These are phyloP conservation scores for Balaeniceps rex DNA, from an alignment of 2,113 vertebrate species.

Conservation along the genomic window DNA sequence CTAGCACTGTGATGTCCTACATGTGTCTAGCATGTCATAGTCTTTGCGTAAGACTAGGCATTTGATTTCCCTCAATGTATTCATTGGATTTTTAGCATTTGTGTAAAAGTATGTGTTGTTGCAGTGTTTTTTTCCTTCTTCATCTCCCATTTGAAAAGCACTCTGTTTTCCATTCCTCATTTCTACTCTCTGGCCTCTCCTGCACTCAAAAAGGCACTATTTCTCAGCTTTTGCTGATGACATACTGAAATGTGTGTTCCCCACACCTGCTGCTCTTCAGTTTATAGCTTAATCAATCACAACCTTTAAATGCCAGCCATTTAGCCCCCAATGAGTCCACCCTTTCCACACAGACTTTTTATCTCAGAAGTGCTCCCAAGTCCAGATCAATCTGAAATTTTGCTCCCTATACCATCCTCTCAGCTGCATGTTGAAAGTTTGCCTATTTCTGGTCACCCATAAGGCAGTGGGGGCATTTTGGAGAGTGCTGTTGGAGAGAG, in stretches of 20 bases:
- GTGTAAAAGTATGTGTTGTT: neutral
- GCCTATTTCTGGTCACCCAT: neutral
- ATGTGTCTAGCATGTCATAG: neutral
- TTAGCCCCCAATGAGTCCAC: neutral
- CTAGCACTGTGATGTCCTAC: neutral
- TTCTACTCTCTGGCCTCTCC: neutral
- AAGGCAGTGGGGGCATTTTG: neutral
- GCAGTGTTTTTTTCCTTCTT: neutral
- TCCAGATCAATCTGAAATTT: neutral
- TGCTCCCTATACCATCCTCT: neutral
- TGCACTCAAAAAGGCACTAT: neutral
- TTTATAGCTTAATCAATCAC: neutral
- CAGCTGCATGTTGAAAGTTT: neutral
- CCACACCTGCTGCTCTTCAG: neutral
- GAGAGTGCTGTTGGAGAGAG: neutral
- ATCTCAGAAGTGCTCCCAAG: neutral
- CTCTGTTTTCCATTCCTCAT: neutral
- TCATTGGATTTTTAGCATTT: neutral
- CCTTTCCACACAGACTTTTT: neutral
- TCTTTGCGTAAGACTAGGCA: neutral
- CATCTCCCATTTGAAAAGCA: neutral
- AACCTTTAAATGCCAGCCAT: neutral
- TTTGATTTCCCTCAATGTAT: neutral
- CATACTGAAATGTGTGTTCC: neutral
- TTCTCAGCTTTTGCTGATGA: neutral